Evolutionary conservation across 2,113 vertebrate species (phyloP), one percentile per base, ranked within the genome.

Genomic region (Anas platyrhynchos): DNA sequence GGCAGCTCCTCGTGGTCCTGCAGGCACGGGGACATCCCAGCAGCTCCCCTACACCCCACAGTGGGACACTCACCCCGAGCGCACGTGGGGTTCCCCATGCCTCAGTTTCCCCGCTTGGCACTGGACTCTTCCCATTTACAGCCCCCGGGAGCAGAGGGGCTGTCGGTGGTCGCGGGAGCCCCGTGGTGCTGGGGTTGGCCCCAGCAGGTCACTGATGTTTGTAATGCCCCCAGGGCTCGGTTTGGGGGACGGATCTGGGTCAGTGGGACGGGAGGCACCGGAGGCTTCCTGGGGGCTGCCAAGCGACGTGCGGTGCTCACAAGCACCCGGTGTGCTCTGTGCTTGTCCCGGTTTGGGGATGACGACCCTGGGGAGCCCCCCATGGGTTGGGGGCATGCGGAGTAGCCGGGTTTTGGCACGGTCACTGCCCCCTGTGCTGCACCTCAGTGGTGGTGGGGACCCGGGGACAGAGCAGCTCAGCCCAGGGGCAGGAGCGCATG

Each of bases 351-450:
- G 75, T n/a, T 54, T 7, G 29, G 83, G 86, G 83, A 21, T 31
- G 75, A 10, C 44, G 32, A 59, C 4, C 16, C 4, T 5, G 31
- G 79, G 83, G 83, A 80, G 76, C 76, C 80, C 14, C 3, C 15
- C 1, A 8, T 76, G 87, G 89, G 50, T 44, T 0, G 0, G 43
- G 50, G 50, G 23, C 17, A 5, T 0, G 32, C 0, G 0, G 59
- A n/a, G 50, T 68, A 80, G 73, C n/a, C 0, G 80, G 94, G 73
- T 9, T 3, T 21, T 7, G 83, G 68, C 32, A 6, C 36, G 56
- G 91, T 54, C 91, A 10, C 62, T 26, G 79, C 83, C 86, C 18
- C 22, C n/a, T 66, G 89, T 9, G 48, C 48, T 50, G 48, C 48
- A 23, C 46, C 46, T 46, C 4, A 9, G 46, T 11, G 29, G 36